A percentile compares a stretch with the other conserved stretches of the same genome.
Conservation (phyloP, 1,140 invertebrate genomes). For the Diprion similis region DNA sequence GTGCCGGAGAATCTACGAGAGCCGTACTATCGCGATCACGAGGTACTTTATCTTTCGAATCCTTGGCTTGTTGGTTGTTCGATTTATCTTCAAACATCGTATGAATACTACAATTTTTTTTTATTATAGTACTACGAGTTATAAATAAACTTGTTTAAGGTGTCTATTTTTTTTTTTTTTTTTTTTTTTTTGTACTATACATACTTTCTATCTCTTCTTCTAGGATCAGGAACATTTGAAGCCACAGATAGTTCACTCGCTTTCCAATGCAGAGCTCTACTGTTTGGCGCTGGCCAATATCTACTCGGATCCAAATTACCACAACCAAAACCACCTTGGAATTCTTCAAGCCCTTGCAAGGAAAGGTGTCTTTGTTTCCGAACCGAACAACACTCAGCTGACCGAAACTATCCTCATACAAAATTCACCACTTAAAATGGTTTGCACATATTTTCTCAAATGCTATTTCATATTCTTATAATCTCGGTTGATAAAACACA, state of each 20-base stretch:
- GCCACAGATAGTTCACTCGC: conserved; percentile 87
- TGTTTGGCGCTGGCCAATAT: conserved; percentile 94
- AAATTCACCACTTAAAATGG: conserved; percentile 94
- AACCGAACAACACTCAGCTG: conserved; percentile 84
- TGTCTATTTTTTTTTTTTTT: conserved; percentile 27
- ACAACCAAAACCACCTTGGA: conserved; percentile 93
- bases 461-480: not conserved
- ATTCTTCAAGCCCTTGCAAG: conserved; percentile 90
- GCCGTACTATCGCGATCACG: conserved; percentile 94
- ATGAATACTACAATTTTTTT: conserved; percentile 9
- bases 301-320: conserved; percentile 95
- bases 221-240: conserved; percentile 94
- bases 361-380: conserved; percentile 88
- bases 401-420: conserved; percentile 97
- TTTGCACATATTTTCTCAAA: conserved; percentile 59
- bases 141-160: conserved; percentile 1
- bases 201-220: conserved; percentile 28
- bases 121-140: not conserved
- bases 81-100: not conserved
- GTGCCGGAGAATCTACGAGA: conserved; percentile 93
- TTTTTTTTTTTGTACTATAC: conserved; percentile 17
- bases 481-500: not conserved
- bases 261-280: conserved; percentile 96
- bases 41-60: conserved; percentile 66
- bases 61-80: not conserved